phyloP scores from a whole-genome alignment of 2,113 vertebrate species.

The rabbit (Oryctolagus cuniculus) region mOryCun1.1 NC_091437.1:14987501-14988000 shows the following conservation, averaged over 20 bases:
- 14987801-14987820: not conserved
- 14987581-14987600: constrained; percentile 70
- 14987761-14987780: not conserved
- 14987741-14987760: constrained; percentile 24
- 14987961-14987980: not conserved
- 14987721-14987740: constrained; percentile 64
- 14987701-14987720: constrained; percentile 59
- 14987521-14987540: constrained; percentile 9
- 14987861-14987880: constrained; percentile 56
- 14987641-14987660: constrained; percentile 56
- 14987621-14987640: constrained; percentile 66
- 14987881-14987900: constrained; percentile 70
- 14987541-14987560: constrained; percentile 57
- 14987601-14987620: constrained; percentile 78
- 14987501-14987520: constrained; percentile 40
- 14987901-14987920: constrained; percentile 59
- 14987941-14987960: constrained; percentile 47
- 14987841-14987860: constrained; percentile 59
- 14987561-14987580: constrained; percentile 67
- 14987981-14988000: not conserved
- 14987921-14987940: constrained; percentile 58
- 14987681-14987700: not conserved
- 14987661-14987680: constrained; percentile 20
- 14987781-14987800: not conserved
- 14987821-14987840: constrained; percentile 62